phyloP scores from a whole-genome alignment of 2,888 invertebrate genomes.

The Pecten maximus region DNA sequence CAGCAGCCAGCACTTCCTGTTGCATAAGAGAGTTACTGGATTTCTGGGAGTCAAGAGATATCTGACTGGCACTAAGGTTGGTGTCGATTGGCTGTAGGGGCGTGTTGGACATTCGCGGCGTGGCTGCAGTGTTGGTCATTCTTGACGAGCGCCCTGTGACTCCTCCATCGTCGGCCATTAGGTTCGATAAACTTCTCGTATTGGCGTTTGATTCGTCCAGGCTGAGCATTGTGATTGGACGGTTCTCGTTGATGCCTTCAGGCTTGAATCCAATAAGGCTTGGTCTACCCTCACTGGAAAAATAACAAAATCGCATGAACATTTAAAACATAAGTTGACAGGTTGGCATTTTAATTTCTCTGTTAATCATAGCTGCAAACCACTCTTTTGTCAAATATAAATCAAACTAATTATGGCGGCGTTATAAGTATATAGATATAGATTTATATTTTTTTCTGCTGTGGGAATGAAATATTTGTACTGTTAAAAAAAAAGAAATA shows the following conservation, averaged over 20 bases:
- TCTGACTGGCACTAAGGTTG: conserved; percentile 53
- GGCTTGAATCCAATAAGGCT: conserved; percentile 66
- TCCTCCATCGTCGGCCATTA: conserved; percentile 67
- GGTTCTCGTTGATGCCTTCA: conserved; percentile 52
- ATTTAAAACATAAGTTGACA: no score
- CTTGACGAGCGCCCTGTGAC: conserved; percentile 69
- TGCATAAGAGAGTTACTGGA: conserved; percentile 58
- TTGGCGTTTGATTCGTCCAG: conserved; percentile 57
- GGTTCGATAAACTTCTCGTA: conserved; percentile 66
- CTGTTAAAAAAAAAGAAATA: no score
- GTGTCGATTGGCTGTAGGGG: conserved; percentile 41
- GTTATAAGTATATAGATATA: no score
- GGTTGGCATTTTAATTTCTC: no score
- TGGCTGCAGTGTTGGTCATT: conserved; percentile 53
- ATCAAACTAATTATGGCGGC: no score
- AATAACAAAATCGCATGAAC: background rate
- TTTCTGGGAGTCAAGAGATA: conserved; percentile 62
- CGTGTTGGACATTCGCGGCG: conserved; percentile 45
- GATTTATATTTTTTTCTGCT: no score
- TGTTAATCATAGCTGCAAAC: no score
- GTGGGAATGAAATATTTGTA: no score
- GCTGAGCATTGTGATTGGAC: conserved; percentile 67
- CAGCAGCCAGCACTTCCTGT: conserved; percentile 55
- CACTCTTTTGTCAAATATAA: no score
- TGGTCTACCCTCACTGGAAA: conserved; percentile 71